Evolutionary conservation across 2,797 vertebrate species (phyloP), one percentile per base, ranked within the genome.

Genomic region (Champsocephalus gunnari): DNA sequence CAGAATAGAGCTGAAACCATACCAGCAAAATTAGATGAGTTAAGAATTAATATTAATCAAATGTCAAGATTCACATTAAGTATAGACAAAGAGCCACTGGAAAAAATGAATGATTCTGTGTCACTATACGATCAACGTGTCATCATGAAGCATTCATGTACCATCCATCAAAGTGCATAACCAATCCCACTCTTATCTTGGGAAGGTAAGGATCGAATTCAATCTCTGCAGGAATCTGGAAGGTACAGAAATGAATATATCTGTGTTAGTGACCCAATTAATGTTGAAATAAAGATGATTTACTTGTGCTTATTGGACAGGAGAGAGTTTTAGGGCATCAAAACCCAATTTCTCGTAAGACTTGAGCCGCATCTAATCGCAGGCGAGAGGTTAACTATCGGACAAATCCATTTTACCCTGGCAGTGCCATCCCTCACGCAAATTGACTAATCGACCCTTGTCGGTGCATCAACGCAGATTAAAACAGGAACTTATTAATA

Each of bases 401-500:
- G 81, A 78, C 65, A 77, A 86, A 87, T 87, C 79, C 34, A 79
- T 88, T 85, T 77, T 71, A 58, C 68, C 9, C 67, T 55, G 82
- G 76, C 85, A 73, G 71, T 0, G 67, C n/a, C 60, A 89, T 91
- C 81, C 73, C 87, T 92, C 89, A 89, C 34, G 3, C 48, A 65
- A 81, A 86, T 76, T 77, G 81, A 84, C 71, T 69, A 77, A 91
- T 89, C 72, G 74, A 84, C 73, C 58, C 34, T 67, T 49, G 51
- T 65, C 51, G 38, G 75, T 71, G 76, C 60, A 65, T 89, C 76
- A 51, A 59, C 28, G 9, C 70, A 83, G 89, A 90, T 92, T 88
- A 86, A 88, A 86, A 88, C 68, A 69, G 80, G 81, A 85, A 73
- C 54, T 51, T 79, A 87, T 91, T 86, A 87, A 92, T 89, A 89